A percentile compares a stretch with the other conserved stretches of the same genome.
Evolutionary conservation across 2,113 vertebrate species (phyloP).

Genomic region (Felis chaus): DNA sequence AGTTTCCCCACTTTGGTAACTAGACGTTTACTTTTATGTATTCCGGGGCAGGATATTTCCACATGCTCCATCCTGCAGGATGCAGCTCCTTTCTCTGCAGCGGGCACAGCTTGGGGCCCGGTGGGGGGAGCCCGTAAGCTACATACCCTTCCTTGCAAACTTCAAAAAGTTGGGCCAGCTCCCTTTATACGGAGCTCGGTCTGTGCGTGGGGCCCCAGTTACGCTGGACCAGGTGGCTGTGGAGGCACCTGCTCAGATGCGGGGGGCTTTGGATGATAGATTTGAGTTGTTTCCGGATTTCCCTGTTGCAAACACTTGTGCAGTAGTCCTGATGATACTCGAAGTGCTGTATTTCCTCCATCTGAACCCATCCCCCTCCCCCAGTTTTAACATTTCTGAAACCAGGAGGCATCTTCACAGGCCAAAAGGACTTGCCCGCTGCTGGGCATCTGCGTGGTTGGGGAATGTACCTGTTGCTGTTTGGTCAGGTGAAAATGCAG

Average conservation of each 20-base stretch:
- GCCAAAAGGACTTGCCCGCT: neutral
- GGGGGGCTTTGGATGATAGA: neutral
- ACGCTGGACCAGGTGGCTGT: neutral
- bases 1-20: constrained; percentile 33
- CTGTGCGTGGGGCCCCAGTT: neutral
- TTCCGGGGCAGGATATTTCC: neutral
- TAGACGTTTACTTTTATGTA: neutral
- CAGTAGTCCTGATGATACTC: neutral
- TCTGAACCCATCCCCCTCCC: neutral
- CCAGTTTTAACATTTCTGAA: constrained; percentile 24
- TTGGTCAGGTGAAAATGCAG: neutral
- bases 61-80: neutral
- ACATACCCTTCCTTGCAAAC: neutral
- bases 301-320: neutral
- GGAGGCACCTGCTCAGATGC: neutral
- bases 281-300: neutral
- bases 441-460: neutral
- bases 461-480: neutral
- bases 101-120: neutral
- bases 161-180: neutral
- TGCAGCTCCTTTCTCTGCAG: neutral
- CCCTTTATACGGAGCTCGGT: neutral
- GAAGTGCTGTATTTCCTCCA: neutral
- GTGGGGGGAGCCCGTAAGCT: neutral
- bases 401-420: neutral